Percentiles rank a stretch among this genome's conserved stretches.
These are phyloP conservation scores for Illadopsis cleaveri DNA, from an alignment of 2,113 vertebrate genomes.

Conservation along the genomic window DNA sequence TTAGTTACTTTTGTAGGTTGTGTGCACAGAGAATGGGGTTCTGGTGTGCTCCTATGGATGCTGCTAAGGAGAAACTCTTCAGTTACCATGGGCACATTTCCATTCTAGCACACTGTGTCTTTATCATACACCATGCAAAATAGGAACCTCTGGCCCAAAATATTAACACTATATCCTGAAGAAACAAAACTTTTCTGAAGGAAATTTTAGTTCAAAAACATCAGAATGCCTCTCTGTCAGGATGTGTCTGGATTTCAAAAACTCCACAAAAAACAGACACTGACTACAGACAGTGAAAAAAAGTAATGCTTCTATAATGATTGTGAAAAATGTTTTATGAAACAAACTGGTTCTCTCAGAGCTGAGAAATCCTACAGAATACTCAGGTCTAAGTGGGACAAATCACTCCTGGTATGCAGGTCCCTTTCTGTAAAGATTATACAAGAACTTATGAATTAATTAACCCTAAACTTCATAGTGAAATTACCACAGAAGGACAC, in stretches of 20 bases:
- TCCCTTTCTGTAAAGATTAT: not conserved
- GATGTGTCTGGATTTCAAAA: not conserved
- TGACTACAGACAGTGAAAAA: not conserved
- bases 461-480: not conserved
- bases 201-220: not conserved
- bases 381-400: not conserved
- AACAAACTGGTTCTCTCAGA: not conserved
- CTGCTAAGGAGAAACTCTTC: not conserved
- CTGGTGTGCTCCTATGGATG: not conserved
- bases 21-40: not conserved
- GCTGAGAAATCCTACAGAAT: not conserved
- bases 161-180: not conserved
- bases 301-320: not conserved
- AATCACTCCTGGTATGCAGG: not conserved
- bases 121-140: not conserved
- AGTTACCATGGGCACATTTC: accelerated
- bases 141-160: not conserved
- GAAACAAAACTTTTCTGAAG: not conserved
- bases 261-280: not conserved
- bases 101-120: not conserved
- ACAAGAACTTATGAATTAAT: not conserved
- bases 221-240: not conserved
- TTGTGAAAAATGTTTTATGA: not conserved
- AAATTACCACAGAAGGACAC: not conserved
- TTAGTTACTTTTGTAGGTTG: not conserved